Evolutionary conservation across 2,113 vertebrate species (phyloP).

Genomic region (Tragulus kanchil): DNA sequence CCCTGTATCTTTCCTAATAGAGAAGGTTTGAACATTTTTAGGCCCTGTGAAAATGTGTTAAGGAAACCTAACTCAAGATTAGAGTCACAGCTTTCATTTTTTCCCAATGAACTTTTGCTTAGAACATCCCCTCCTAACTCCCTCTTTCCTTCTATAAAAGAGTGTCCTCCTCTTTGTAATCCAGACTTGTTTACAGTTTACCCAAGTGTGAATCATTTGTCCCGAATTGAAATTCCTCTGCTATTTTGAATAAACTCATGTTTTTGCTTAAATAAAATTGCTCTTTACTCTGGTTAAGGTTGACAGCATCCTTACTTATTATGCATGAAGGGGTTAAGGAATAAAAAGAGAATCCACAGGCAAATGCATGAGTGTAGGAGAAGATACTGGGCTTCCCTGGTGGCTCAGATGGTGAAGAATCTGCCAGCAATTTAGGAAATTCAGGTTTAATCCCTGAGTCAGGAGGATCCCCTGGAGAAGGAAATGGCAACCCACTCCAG

Average conservation of each 20-base stretch:
- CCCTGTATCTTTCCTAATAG: background rate
- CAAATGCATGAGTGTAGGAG: background rate
- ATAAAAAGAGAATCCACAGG: background rate
- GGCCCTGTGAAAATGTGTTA: background rate
- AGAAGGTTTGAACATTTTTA: conserved; percentile 39
- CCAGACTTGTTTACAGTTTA: background rate
- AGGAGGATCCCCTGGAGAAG: too few species aligned
- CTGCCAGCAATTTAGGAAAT: too few species aligned
- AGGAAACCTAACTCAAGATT: background rate
- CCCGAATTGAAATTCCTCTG: background rate
- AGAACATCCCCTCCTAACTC: background rate
- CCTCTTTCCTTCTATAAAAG: background rate
- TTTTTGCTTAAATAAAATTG: background rate
- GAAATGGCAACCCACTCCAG: too few species aligned
- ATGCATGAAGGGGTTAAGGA: background rate
- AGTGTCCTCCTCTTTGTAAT: background rate
- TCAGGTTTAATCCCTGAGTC: too few species aligned
- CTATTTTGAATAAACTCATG: background rate
- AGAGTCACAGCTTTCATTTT: background rate
- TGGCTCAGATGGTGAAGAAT: too few species aligned
- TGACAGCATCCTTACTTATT: background rate
- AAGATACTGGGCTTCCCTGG: background rate
- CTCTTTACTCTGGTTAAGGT: background rate
- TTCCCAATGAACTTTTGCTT: background rate
- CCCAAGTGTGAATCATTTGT: background rate